Evolutionary conservation across 2,797 vertebrate species (phyloP), one percentile per base, ranked within the genome.

Genomic region (Sebastes hubbsi): DNA sequence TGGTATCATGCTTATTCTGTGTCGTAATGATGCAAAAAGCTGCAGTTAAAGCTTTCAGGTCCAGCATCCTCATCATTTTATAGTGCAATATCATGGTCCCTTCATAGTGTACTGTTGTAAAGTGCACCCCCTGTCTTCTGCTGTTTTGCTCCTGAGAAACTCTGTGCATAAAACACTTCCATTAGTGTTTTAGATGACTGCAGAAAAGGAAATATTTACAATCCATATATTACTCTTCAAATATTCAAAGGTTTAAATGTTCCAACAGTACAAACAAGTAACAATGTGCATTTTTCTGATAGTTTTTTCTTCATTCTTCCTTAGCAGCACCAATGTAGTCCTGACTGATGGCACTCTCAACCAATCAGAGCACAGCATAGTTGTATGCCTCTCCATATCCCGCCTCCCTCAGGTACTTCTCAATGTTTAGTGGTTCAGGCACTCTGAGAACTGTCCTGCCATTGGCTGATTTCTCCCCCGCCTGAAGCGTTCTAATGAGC

Each of bases 371-470:
- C 54, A 96, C 12, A 0, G 95, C 96, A 4, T 95, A 96, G 72
- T 95, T 95, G 25, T 85, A 93, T 0, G 92, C 30, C 27, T 95
- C 81, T 22, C 78, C 86, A 59, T 96, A 90, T 60, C 97, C 98
- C 8, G 97, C 97, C 89, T 97, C 93, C 4, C 73, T 71, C 66
- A 96, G 92, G 22, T 99, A 99, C 29, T 92, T 92, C 64, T 96
- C 96, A 0, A 97, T 93, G 78, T 96, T 86, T 67, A 98, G 82
- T 9, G 95, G 83, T 75, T 96, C 96, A 0, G 96, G 89, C 2
- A 95, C 95, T 75, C 94, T 95, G 32, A 99, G 84, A 5, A 95
- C 95, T 4, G 90, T 91, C 42, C 88, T 92, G 71, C 94, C 96
- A 82, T 96, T 95, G 55, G 97, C 96, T 36, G 82, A 89, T 58